phyloP scores from a whole-genome alignment of 2,113 vertebrate genomes.

The Piaya cayana region DNA sequence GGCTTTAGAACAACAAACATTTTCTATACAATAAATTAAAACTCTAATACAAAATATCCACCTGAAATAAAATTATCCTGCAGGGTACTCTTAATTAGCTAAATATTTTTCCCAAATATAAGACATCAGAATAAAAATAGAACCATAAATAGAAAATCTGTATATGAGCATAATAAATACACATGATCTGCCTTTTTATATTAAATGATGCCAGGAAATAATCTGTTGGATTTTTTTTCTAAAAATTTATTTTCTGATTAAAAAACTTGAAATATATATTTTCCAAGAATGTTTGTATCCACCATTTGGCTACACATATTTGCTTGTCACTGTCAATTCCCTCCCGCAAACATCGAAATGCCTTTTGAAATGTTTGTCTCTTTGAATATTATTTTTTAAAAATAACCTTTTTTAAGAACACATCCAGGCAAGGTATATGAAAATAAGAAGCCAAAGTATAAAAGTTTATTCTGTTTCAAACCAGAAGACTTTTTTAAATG shows the following conservation, averaged over 20 bases:
- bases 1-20: not conserved
- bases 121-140: not conserved
- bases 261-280: not conserved
- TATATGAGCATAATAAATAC: not conserved
- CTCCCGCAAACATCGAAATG: not conserved
- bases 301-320: not conserved
- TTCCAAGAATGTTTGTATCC: not conserved
- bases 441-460: not conserved
- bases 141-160: not conserved
- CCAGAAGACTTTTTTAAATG: not conserved
- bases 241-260: not conserved
- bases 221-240: rapidly evolving
- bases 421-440: not conserved
- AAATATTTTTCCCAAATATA: not conserved
- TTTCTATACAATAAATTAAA: not conserved
- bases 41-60: not conserved
- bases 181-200: not conserved
- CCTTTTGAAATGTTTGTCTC: not conserved
- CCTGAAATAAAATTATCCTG: not conserved
- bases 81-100: not conserved
- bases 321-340: not conserved
- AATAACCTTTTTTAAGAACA: not conserved
- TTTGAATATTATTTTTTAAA: not conserved
- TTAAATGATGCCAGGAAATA: not conserved
- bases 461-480: not conserved